phyloP scores from a whole-genome alignment of 2,888 invertebrate species.

The Gryllus longicercus region DNA sequence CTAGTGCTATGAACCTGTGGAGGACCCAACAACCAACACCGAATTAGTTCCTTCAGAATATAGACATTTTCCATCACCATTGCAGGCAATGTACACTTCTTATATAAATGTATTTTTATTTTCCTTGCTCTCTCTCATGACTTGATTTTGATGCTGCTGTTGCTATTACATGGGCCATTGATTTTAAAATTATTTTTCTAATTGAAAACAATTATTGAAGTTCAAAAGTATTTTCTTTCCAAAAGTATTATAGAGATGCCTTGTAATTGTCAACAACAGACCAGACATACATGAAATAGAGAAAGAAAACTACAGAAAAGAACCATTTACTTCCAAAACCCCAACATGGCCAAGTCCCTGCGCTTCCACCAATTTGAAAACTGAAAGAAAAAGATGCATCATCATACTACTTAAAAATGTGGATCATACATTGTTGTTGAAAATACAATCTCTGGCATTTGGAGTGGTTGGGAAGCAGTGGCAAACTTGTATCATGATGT shows the following conservation, averaged over 20 bases:
- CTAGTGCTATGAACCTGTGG: constrained; percentile 88
- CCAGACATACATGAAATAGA: neutral
- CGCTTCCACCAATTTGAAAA: constrained; percentile 29
- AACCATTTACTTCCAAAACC: constrained; percentile 17
- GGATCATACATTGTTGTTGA: constrained; percentile 38
- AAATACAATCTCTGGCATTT: constrained; percentile 36
- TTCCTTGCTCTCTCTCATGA: no score
- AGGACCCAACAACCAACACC: constrained; percentile 38
- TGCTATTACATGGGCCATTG: neutral
- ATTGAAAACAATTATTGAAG: no score
- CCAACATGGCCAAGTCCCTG: constrained; percentile 25
- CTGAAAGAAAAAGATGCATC: constrained; percentile 33
- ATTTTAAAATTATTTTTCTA: neutral
- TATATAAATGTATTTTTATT: neutral
- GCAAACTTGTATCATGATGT: constrained; percentile 65
- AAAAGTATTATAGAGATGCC: no score
- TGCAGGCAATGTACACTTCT: neutral
- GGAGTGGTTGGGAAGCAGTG: constrained; percentile 51
- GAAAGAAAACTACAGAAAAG: neutral
- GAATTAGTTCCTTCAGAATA: constrained; percentile 27
- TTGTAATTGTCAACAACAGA: no score
- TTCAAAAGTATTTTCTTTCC: no score
- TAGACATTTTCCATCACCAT: constrained; percentile 11
- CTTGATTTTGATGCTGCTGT: neutral
- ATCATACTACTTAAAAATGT: constrained; percentile 33